Conservation (phyloP, 2,113 vertebrate genomes). For the Sinosuthora webbiana region DNA sequence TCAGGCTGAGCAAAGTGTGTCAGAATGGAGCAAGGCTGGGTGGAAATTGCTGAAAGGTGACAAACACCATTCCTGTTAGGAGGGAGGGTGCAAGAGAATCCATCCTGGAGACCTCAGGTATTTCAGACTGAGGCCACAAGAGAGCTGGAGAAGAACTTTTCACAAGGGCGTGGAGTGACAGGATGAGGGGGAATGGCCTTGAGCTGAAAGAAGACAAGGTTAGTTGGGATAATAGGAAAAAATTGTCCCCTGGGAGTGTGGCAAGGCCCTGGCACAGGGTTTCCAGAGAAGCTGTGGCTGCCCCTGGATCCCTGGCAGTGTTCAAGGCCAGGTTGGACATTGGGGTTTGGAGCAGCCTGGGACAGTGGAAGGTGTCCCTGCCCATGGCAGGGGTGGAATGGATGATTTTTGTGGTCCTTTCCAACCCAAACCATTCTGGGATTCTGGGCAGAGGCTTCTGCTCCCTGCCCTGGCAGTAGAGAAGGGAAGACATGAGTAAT, state of each 20-base stretch:
- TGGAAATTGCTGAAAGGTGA: background rate
- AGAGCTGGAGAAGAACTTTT: background rate
- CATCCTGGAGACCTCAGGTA: too few relatives aligned
- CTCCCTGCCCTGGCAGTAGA: background rate
- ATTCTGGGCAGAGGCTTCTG: background rate
- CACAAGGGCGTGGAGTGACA: background rate
- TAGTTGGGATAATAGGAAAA: rapidly evolving
- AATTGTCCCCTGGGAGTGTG: rapidly evolving
- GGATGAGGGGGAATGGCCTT: background rate
- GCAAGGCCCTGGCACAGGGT: rapidly evolving
- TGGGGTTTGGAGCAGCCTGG: background rate
- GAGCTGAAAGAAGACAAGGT: background rate
- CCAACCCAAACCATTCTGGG: background rate
- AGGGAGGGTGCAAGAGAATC: background rate
- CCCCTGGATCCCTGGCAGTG: background rate
- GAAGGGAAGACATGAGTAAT: background rate
- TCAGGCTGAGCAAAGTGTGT: background rate
- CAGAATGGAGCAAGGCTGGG: background rate
- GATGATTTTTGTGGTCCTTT: rapidly evolving
- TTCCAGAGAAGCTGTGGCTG: background rate
- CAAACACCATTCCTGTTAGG: background rate
- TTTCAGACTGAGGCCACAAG: background rate
- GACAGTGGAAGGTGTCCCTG: background rate
- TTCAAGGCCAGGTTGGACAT: rapidly evolving
- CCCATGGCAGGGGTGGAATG: rapidly evolving